Base-by-base conservation (phyloP, 2,888 invertebrate genomes). In the Diarsia brunnea region DNA sequence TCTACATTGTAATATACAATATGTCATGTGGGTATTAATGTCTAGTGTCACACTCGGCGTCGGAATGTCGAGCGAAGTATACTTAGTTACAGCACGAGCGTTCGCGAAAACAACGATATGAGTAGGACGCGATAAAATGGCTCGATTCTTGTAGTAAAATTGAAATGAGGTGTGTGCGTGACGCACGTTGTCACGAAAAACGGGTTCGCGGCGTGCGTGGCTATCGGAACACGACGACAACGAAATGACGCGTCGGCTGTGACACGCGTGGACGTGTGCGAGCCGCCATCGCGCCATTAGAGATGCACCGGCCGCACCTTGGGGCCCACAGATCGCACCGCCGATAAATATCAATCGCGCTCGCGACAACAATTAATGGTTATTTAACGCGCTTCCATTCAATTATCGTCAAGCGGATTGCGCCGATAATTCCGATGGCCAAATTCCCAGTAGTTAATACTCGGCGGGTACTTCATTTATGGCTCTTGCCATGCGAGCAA, bases 311-410 rank as follows among this genome's bases (percentile, higher is more conserved):
- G 82, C 72, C 84, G 73, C 81, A 81, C 80, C 86, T 87, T 84
- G 88, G 88, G 89, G 81, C 89, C 79, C 77, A 78, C 86, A 87
- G 84, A 86, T 90, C 89, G 84, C 88, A 84, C 87, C 87, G 84
- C 87, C 72, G 92, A 94, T 94, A 93, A 93, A 93, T 94, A 93
- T 92, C 92, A 92, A 92, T 92, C 90, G 90, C 88, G 85, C 89
- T 92, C 91, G 90, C 91, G 91, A 93, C 95, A 93, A 91, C 93
- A 92, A 93, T 95, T 94, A 95, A 95, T 95, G 93, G 92, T 93
- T 93, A 95, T 95, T 95, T 94, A 95, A 95, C 92, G 93, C 93
- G 90, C 89, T 92, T 91, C 92, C 93, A 93, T 94, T 95, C 95
- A 95, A 95, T 95, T 94, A 94, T 93, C 91, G 92, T 92, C 91